These are phyloP conservation scores for Tribolium castaneum DNA, from an alignment of 1,140 invertebrate genomes.

Conservation along the genomic window DNA sequence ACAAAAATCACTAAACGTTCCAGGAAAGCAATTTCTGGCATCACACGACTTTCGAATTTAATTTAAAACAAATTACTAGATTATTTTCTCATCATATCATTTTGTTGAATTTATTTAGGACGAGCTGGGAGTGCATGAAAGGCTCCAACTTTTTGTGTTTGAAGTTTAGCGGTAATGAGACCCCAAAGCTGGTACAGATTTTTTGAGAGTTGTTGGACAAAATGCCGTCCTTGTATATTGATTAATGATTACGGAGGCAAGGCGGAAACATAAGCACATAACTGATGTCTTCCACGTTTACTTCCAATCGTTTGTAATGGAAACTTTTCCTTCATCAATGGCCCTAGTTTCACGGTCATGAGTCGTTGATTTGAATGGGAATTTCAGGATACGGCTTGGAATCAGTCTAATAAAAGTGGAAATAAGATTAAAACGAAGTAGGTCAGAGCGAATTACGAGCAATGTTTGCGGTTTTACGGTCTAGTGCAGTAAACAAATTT, in stretches of 20 bases:
- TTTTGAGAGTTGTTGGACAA: not conserved
- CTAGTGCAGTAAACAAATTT: not conserved
- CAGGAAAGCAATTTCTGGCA: not conserved
- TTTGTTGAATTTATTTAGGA: conserved; percentile 24
- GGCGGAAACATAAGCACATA: not conserved
- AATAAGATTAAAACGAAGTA: conserved; percentile 21
- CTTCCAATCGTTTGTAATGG: not conserved
- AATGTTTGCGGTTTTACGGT: not conserved
- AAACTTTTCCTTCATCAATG: conserved; percentile 1
- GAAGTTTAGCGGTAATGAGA: conserved; percentile 20
- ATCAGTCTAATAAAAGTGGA: conserved; percentile 24
- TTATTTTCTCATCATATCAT: not conserved
- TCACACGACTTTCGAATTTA: not conserved
- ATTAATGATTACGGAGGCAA: conserved; percentile 17
- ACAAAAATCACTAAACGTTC: not conserved
- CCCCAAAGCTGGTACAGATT: conserved; percentile 2
- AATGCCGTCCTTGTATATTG: not conserved
- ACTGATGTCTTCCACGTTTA: not conserved
- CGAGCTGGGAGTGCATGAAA: conserved; percentile 5
- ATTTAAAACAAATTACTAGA: not conserved
- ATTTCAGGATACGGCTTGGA: conserved; percentile 7
- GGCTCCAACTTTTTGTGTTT: conserved; percentile 11
- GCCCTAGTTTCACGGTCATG: conserved; percentile 8
- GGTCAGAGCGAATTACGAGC: conserved; percentile 15
- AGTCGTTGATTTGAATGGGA: conserved; percentile 6